A percentile compares a stretch with the other conserved stretches of the same genome.
Evolutionary conservation across 2,888 invertebrate species (phyloP).

Genomic region (Aphodius granarius): DNA sequence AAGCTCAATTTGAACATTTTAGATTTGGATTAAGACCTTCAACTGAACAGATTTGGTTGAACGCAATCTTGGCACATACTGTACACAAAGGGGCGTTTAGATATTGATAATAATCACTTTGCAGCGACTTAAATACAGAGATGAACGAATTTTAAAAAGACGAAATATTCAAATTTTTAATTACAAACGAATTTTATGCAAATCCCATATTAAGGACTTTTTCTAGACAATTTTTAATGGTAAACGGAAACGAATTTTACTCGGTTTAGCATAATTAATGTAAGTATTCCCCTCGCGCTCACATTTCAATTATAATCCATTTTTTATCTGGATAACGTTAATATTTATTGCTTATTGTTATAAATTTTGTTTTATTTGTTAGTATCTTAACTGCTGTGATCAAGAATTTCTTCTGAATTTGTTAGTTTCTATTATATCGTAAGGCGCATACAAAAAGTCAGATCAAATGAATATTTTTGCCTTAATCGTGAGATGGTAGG

Average conservation of each 20-base stretch:
- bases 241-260: not conserved
- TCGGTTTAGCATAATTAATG: not conserved
- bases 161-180: not conserved
- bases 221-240: not conserved
- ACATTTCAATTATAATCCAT: not conserved
- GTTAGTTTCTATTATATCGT: constrained; percentile 4
- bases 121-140: not conserved
- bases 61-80: not conserved
- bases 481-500: not conserved
- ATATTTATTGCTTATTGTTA: not conserved
- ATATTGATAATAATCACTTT: not conserved
- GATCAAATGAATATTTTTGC: constrained; percentile 12
- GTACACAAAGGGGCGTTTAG: not conserved
- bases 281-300: not conserved
- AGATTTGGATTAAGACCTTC: not conserved
- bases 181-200: not conserved
- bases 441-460: not conserved
- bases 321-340: not conserved
- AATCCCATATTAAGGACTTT: not conserved
- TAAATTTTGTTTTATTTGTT: not conserved
- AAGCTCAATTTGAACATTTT: not conserved
- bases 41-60: not conserved
- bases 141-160: not conserved
- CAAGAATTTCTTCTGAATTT: constrained; percentile 13
- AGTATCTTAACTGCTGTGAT: constrained; percentile 22